Evolutionary conservation across 2,888 invertebrate species (phyloP).

Genomic region (Rhogogaster chlorosoma): DNA sequence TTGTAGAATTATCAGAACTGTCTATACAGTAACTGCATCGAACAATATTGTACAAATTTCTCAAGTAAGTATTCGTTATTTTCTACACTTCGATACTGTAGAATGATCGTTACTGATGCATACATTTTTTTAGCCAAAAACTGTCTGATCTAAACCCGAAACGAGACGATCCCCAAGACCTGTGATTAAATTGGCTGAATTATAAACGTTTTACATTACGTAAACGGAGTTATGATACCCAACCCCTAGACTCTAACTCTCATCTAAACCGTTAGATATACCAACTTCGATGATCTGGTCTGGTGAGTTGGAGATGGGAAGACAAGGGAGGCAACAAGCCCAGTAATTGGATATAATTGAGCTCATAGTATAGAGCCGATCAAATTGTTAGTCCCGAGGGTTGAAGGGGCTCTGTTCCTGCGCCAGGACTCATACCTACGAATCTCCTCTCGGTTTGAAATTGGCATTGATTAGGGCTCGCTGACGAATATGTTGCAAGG

Average conservation of each 20-base stretch:
- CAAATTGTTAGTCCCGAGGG: constrained; percentile 43
- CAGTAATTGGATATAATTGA: constrained; percentile 45
- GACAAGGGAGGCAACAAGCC: constrained; percentile 30
- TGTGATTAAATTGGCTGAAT: neutral
- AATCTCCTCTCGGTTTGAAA: neutral
- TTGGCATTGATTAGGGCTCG: constrained; percentile 38
- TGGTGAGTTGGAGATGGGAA: neutral
- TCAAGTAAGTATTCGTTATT: neutral
- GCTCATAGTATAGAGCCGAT: constrained; percentile 36
- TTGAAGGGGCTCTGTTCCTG: neutral
- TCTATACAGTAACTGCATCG: neutral
- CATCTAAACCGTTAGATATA: neutral
- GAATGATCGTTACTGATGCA: neutral
- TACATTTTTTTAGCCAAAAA: neutral
- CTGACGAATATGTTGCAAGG: neutral
- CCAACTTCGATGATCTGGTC: neutral
- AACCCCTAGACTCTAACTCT: neutral
- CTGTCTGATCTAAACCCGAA: neutral
- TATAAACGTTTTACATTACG: neutral
- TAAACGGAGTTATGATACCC: neutral
- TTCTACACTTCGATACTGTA: neutral
- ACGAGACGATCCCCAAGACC: neutral
- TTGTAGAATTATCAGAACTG: neutral
- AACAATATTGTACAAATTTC: neutral
- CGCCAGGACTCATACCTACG: neutral